Percentiles rank a stretch among this genome's conserved stretches.
Conservation (phyloP, 2,797 vertebrate genomes). For the Yasuhikotakia modesta region DNA sequence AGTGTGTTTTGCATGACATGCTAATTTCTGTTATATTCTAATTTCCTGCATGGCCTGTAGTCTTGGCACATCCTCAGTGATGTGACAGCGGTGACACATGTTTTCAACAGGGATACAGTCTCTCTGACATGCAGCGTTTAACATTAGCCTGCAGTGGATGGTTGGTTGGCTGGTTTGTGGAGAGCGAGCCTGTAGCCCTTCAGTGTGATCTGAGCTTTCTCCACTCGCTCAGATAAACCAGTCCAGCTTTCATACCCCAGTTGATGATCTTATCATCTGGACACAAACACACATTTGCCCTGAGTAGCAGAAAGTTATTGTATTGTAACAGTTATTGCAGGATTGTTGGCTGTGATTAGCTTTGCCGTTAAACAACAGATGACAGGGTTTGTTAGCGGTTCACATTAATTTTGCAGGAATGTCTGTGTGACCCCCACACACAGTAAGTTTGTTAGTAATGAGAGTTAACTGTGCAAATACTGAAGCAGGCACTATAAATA, state of each 20-base stretch:
- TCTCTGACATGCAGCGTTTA: background rate
- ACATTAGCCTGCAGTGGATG: background rate
- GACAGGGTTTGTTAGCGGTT: too few species aligned
- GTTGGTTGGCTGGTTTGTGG: background rate
- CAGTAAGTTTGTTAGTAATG: too few species aligned
- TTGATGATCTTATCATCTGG: background rate
- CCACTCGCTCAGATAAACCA: background rate
- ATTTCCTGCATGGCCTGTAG: constrained; percentile 8
- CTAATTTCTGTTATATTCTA: background rate
- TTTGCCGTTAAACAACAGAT: too few species aligned
- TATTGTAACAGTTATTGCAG: too few species aligned
- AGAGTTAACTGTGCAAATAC: too few species aligned
- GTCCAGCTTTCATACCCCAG: background rate
- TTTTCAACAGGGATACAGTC: too few species aligned
- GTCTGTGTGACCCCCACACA: too few species aligned
- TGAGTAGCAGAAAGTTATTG: background rate
- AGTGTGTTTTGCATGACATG: constrained; percentile 6
- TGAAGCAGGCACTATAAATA: background rate
- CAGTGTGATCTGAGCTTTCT: background rate
- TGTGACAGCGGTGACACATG: too few species aligned
- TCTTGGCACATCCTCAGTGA: too few species aligned
- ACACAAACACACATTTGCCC: background rate
- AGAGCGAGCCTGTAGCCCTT: background rate
- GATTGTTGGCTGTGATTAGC: too few species aligned
- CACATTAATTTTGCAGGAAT: too few species aligned